Evolutionary conservation across 2,797 vertebrate species (phyloP).

Genomic region (Sorex maritimensis): DNA sequence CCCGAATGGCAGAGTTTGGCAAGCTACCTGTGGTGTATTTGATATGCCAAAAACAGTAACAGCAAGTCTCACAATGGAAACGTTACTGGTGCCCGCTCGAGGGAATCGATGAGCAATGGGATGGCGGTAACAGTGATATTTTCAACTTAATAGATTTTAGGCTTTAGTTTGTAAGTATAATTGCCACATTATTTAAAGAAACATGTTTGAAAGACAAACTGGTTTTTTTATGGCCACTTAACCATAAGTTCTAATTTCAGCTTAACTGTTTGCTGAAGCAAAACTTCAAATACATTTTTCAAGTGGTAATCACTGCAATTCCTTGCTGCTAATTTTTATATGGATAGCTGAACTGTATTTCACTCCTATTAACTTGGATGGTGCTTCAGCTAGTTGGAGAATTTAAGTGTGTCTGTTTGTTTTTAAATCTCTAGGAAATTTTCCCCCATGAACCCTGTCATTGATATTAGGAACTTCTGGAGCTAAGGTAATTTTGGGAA

Average conservation of each 20-base stretch:
- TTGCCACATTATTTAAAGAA: constrained; percentile 13
- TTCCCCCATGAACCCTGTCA: not conserved
- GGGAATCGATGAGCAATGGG: no score
- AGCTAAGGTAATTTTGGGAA: no score
- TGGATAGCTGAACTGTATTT: no score
- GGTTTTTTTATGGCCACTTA: not conserved
- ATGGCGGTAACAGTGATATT: no score
- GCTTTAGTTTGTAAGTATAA: constrained; percentile 10
- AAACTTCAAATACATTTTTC: not conserved
- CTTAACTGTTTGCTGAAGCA: not conserved
- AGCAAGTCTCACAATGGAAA: no score
- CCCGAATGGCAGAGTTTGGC: no score
- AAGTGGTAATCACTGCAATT: not conserved
- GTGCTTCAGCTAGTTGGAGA: not conserved
- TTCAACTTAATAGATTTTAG: constrained; percentile 13
- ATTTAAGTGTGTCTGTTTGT: not conserved
- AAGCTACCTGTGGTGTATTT: no score
- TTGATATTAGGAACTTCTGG: not conserved
- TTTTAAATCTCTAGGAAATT: not conserved
- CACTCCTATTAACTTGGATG: not conserved
- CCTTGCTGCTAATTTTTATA: not conserved
- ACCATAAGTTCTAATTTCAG: constrained; percentile 28
- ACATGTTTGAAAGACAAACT: not conserved
- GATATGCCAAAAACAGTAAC: no score
- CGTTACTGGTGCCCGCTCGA: no score